phyloP scores from a whole-genome alignment of 2,113 vertebrate species.

The Rafetus swinhoei region DNA sequence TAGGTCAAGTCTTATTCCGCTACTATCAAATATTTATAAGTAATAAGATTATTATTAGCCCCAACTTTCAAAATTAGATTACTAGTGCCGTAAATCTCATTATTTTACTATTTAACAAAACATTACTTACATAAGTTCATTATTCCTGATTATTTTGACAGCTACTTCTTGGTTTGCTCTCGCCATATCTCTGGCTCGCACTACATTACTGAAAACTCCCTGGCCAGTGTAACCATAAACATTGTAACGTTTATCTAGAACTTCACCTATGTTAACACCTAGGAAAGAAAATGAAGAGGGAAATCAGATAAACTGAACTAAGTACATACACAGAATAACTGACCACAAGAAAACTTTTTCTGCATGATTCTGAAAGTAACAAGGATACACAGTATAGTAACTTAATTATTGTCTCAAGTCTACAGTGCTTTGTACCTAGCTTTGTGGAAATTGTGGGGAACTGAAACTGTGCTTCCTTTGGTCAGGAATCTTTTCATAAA shows the following conservation, averaged over 20 bases:
- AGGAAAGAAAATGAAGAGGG: slow-evolving; percentile 24
- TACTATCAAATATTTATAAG: neutral
- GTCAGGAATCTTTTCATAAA: neutral
- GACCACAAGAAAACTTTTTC: neutral
- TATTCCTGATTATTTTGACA: slow-evolving; percentile 99
- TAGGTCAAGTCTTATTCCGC: neutral
- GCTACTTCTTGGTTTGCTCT: slow-evolving; percentile 97
- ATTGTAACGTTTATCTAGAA: slow-evolving; percentile 96
- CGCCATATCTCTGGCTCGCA: slow-evolving; percentile 94
- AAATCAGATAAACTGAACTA: neutral
- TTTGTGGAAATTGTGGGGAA: neutral
- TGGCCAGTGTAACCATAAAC: slow-evolving; percentile 99
- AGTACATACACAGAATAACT: accelerated
- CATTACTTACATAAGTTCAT: slow-evolving; percentile 94
- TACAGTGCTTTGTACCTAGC: accelerated
- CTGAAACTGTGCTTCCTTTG: neutral
- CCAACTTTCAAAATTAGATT: neutral
- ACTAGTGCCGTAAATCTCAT: neutral
- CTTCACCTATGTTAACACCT: slow-evolving; percentile 99
- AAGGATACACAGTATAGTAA: neutral
- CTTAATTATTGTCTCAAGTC: neutral
- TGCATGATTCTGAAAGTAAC: neutral
- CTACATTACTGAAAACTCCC: slow-evolving; percentile 98
- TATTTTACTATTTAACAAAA: neutral
- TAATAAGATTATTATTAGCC: neutral